phyloP scores from a whole-genome alignment of 1,140 invertebrate species.

The fruit fly (Drosophila melanogaster) region Release_6_plus_ISO1_MT NT_037436.4:20620001-20620500 shows the following conservation, averaged over 20 bases:
- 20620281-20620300: slow-evolving; percentile 12
- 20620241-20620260: slow-evolving; percentile 22
- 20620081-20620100: not conserved
- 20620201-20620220: not conserved
- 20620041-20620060: slow-evolving; percentile 17
- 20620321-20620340: not conserved
- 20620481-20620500: slow-evolving; percentile 5
- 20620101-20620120: slow-evolving; percentile 5
- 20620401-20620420: not conserved
- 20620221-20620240: slow-evolving; percentile 18
- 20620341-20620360: not conserved
- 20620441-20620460: slow-evolving; percentile 34
- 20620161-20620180: not conserved
- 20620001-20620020: slow-evolving; percentile 30
- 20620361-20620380: not conserved
- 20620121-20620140: not conserved
- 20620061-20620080: slow-evolving; percentile 28
- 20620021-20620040: slow-evolving; percentile 13
- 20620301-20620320: slow-evolving; percentile 3
- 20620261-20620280: slow-evolving; percentile 15
- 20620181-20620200: not conserved
- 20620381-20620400: not conserved
- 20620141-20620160: not conserved
- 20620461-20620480: slow-evolving; percentile 27
- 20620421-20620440: slow-evolving; percentile 11